phyloP scores from a whole-genome alignment of 2,113 vertebrate species.

The Periophthalmodon schlosseri region DNA sequence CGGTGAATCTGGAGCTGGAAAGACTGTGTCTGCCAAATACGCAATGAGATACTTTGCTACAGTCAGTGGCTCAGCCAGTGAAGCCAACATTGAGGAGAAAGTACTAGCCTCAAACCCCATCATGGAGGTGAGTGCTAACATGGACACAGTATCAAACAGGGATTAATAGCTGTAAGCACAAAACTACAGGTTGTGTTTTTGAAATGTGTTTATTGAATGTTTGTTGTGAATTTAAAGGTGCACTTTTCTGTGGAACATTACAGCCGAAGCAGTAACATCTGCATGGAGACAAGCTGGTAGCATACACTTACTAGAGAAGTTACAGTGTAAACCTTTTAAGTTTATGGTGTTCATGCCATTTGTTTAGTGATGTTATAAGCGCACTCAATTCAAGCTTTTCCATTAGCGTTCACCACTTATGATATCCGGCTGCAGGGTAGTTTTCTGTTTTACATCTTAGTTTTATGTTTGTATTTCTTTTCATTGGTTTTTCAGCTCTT shows the following conservation, averaged over 20 bases:
- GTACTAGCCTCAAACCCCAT: conserved; percentile 99
- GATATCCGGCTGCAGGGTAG: background rate
- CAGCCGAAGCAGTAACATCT: too few relatives aligned
- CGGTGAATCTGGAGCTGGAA: conserved; percentile 96
- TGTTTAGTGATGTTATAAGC: background rate
- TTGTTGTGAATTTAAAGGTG: background rate
- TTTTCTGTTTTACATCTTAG: background rate
- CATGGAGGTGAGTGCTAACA: conserved; percentile 89
- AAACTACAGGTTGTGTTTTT: background rate
- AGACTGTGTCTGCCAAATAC: conserved; percentile 97
- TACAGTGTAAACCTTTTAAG: background rate
- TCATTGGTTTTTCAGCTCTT: conserved; percentile 20
- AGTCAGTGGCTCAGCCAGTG: conserved; percentile 92
- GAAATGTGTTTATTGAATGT: background rate
- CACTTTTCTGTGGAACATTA: background rate
- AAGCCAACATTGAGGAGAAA: conserved; percentile 95
- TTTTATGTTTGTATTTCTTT: conserved; percentile 20
- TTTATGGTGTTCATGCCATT: background rate
- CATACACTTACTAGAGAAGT: background rate
- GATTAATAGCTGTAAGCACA: background rate
- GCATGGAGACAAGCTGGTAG: background rate
- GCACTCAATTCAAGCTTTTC: background rate
- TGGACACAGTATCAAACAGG: background rate
- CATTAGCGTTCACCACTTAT: background rate
- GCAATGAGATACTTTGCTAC: conserved; percentile 99